These are phyloP conservation scores for Dynastes tityus DNA, from an alignment of 2,888 invertebrate species.

Conservation along the genomic window DNA sequence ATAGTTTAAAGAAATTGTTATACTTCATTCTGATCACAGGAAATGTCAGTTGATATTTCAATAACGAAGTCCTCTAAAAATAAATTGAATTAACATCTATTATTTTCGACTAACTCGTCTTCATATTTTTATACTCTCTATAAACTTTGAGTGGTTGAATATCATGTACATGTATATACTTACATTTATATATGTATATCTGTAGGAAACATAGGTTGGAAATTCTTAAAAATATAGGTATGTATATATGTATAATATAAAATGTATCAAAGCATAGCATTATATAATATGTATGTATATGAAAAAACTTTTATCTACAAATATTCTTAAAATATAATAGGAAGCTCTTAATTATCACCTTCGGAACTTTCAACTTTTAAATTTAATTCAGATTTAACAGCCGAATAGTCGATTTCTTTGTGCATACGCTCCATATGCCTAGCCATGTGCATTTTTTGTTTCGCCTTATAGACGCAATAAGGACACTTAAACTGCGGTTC, in stretches of 20 bases:
- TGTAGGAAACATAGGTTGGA: conserved; percentile 36
- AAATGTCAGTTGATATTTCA: no score
- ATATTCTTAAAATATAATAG: conserved; percentile 48
- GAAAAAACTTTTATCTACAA: conserved; percentile 49
- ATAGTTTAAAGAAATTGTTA: background rate
- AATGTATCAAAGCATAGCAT: conserved; percentile 47
- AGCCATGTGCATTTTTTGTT: conserved; percentile 89
- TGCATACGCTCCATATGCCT: conserved; percentile 89
- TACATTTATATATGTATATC: conserved; percentile 29
- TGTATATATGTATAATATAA: conserved; percentile 40
- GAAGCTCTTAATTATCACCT: conserved; percentile 55
- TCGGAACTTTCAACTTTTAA: conserved; percentile 61
- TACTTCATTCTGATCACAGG: no score
- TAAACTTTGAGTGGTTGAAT: conserved; percentile 28
- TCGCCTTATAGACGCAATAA: conserved; percentile 87
- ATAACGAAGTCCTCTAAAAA: background rate
- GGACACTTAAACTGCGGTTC: conserved; percentile 89
- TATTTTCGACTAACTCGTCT: background rate
- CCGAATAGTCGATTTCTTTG: conserved; percentile 71
- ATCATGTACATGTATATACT: conserved; percentile 29
- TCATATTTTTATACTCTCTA: conserved; percentile 19
- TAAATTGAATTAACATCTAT: conserved; percentile 14
- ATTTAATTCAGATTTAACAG: conserved; percentile 64
- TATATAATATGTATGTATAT: conserved; percentile 42
- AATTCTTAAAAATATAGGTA: conserved; percentile 39